These are phyloP conservation scores for Lutjanus campechanus DNA, from an alignment of 2,797 vertebrate species.

Conservation along the genomic window DNA sequence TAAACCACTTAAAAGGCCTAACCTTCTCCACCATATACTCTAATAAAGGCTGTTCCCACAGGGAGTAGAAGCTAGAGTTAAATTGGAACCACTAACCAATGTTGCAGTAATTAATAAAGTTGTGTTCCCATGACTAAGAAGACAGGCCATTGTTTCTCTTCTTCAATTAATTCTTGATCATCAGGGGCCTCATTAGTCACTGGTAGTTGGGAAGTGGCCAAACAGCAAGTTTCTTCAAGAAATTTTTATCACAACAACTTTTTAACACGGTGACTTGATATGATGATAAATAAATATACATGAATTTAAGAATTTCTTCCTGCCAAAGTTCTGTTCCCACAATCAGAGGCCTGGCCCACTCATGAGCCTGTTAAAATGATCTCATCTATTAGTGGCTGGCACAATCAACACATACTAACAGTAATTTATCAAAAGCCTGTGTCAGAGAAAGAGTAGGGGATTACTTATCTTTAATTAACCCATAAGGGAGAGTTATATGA, in stretches of 20 bases:
- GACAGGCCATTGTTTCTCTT: conserved; percentile 31
- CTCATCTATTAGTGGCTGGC: background rate
- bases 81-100: conserved; percentile 3
- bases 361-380: conserved; percentile 16
- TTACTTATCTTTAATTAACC: background rate
- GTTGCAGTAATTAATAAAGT: conserved; percentile 18
- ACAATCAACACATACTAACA: too few species aligned
- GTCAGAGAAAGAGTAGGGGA: background rate
- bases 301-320: background rate
- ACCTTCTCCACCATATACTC: conserved; percentile 6
- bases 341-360: background rate
- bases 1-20: background rate
- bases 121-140: conserved; percentile 25
- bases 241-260: conserved; percentile 4
- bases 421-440: too few species aligned
- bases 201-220: conserved; percentile 12
- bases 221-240: conserved; percentile 26
- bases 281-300: conserved; percentile 6
- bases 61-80: background rate
- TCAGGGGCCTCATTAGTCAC: conserved; percentile 50
- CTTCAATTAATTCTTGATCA: conserved; percentile 48
- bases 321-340: background rate
- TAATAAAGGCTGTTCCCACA: conserved; percentile 2
- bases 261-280: background rate
- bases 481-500: background rate